Base-by-base conservation (phyloP, 2,888 invertebrate species). In the Agrochola lychnidis region DNA sequence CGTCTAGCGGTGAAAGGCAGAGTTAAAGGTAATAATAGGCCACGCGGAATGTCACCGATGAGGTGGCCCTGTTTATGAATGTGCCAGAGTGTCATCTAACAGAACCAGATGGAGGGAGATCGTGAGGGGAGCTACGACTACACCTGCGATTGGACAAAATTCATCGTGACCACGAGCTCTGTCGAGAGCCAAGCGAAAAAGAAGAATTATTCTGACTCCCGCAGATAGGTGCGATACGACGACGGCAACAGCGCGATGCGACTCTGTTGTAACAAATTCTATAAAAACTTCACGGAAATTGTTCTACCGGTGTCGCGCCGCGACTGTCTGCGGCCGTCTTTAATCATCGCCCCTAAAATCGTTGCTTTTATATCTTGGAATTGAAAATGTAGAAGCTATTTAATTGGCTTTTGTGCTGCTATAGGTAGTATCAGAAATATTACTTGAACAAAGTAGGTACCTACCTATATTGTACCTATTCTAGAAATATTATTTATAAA, bases 401-500 rank as follows among this genome's bases (percentile, higher is more conserved):
- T 45, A 19, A 19, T 22, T 48, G 22, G 9, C 14, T 16, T 67
- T 30, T 14, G 22, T 30, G 48, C 22, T 67, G 14, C 14, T 67
- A 30, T 67, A 10, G 2, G 30, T 30, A 19, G 1, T 36, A 51
- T 22, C 36, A 5, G 9, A 51, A 67, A 51, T 67, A 67, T 67
- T 53, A 3, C 9, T 36, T 67, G 5, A 42, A 42, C n/a, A n/a
- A 40, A n/a, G 9, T 22, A 36, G 56, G 5, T 25, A n/a, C 10
- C 4, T 16, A 40, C 1, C 4, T 12, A 2, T 48, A n/a, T 62
- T 63, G n/a, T 62, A 25, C 16, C 16, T 67, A 16, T 16, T 48
- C 2, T 40, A 30, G 19, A 2, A 42, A 61, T 69, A 57, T 68
- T 69, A 57, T 68, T 57, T 19, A n/a, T 14, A 40, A 79, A 70